Conservation (phyloP, 2,888 invertebrate genomes). For the Drosophila rubida region DNA sequence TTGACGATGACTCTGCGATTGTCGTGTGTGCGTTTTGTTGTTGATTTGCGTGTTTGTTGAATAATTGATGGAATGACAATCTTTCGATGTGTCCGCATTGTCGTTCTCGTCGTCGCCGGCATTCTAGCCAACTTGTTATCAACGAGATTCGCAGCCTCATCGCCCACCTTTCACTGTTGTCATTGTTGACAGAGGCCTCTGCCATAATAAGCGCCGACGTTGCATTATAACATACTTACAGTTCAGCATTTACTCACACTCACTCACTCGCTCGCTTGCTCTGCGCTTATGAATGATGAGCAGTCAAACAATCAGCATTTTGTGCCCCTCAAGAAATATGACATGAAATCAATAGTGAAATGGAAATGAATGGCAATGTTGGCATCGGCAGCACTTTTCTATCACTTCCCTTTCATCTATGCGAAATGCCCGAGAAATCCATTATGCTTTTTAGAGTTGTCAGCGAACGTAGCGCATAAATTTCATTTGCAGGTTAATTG, state of each 20-base stretch:
- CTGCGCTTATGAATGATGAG: conserved; percentile 65
- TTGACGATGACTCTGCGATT: conserved; percentile 54
- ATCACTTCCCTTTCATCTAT: conserved; percentile 10
- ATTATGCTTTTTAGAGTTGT: conserved; percentile 44
- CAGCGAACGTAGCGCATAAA: conserved; percentile 56
- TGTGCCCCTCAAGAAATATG: conserved; percentile 29
- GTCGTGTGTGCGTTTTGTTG: conserved; percentile 61
- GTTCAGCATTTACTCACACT: conserved; percentile 5
- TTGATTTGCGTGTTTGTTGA: conserved; percentile 75
- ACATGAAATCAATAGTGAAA: conserved; percentile 49
- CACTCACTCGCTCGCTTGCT: conserved; percentile 2
- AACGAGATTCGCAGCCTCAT: conserved; percentile 21
- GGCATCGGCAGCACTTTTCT: conserved; percentile 12
- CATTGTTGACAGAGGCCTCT: conserved; percentile 54
- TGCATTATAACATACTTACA: conserved; percentile 53
- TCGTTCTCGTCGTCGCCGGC: conserved; percentile 64
- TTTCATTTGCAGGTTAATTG: conserved; percentile 74
- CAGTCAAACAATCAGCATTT: conserved; percentile 64
- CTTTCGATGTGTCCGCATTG: conserved; percentile 76
- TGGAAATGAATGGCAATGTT: conserved; percentile 22
- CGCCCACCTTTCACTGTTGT: conserved; percentile 16
- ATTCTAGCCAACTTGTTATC: conserved; percentile 58
- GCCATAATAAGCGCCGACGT: conserved; percentile 68
- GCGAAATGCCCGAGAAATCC: background rate
- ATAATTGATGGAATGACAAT: conserved; percentile 80